These are phyloP conservation scores for Toxostoma redivivum DNA, from an alignment of 2,113 vertebrate species.

Conservation along the genomic window DNA sequence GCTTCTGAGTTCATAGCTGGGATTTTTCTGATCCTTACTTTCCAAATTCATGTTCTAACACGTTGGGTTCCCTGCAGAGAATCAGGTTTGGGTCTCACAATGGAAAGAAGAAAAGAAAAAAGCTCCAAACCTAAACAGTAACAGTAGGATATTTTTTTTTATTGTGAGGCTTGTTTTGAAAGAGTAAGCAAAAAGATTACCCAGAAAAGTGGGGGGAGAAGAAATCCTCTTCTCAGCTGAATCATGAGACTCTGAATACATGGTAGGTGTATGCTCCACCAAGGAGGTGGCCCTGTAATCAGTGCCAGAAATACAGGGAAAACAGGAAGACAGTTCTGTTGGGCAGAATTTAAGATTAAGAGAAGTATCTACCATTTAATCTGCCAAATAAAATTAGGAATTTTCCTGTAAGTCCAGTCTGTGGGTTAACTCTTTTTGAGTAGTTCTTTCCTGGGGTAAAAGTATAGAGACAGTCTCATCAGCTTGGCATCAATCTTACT, in stretches of 20 bases:
- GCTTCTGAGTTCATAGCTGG: not conserved
- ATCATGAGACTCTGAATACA: not conserved
- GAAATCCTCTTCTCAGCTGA: not conserved
- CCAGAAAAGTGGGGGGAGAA: not conserved
- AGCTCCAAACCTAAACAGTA: not conserved
- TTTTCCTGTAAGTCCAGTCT: not conserved
- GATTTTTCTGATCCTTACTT: slow-evolving; percentile 7
- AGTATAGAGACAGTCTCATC: not conserved
- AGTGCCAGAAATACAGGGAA: not conserved
- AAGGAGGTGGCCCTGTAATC: not conserved
- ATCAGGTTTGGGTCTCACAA: not conserved
- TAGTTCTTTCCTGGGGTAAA: not conserved
- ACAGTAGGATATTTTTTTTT: not conserved
- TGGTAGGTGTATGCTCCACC: not conserved
- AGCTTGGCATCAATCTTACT: not conserved
- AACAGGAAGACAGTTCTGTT: not conserved
- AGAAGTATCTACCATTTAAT: not conserved
- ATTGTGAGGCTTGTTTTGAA: not conserved
- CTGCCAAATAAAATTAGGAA: not conserved
- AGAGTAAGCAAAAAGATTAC: not conserved
- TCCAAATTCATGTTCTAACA: not conserved
- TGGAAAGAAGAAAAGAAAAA: not conserved
- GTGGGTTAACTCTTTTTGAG: not conserved
- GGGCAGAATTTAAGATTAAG: not conserved
- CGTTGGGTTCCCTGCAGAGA: not conserved